Percentiles rank a stretch among this genome's conserved stretches.
Conservation (phyloP, 2,888 invertebrate genomes). For the Cheilosia pagana region DNA sequence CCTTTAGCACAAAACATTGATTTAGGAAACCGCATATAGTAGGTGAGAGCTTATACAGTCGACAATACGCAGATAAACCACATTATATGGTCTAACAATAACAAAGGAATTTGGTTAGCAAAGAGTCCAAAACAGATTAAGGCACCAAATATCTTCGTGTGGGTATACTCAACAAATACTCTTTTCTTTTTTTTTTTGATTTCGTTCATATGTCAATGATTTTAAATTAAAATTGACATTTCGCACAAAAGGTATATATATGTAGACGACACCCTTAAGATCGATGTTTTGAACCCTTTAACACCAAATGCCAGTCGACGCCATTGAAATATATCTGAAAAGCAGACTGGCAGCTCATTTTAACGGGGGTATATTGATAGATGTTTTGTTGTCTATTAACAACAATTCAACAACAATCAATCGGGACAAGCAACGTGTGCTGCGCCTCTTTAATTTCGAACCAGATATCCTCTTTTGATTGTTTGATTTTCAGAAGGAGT, state of each 20-base stretch:
- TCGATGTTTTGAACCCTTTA: slow-evolving; percentile 74
- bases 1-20: slow-evolving; percentile 8
- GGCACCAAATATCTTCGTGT: slow-evolving; percentile 33
- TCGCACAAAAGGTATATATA: slow-evolving; percentile 50
- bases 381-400: slow-evolving; percentile 74
- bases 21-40: slow-evolving; percentile 21
- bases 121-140: slow-evolving; percentile 52
- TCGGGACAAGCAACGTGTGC: slow-evolving; percentile 73
- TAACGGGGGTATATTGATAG: slow-evolving; percentile 63
- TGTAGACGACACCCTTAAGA: slow-evolving; percentile 69
- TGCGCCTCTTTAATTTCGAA: slow-evolving; percentile 59
- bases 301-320: slow-evolving; percentile 61
- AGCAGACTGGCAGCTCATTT: slow-evolving; percentile 63
- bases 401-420: slow-evolving; percentile 65
- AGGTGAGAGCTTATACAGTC: not conserved
- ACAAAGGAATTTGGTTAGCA: slow-evolving; percentile 20
- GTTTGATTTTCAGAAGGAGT: slow-evolving; percentile 54
- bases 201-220: slow-evolving; percentile 53
- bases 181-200: slow-evolving; percentile 39
- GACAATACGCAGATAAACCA: slow-evolving; percentile 38
- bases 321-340: slow-evolving; percentile 35
- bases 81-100: slow-evolving; percentile 27
- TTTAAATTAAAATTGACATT: slow-evolving; percentile 72
- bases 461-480: slow-evolving; percentile 68
- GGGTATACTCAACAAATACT: slow-evolving; percentile 59